Conservation (phyloP, 2,888 invertebrate genomes). For the Drosophila mimica region DNA sequence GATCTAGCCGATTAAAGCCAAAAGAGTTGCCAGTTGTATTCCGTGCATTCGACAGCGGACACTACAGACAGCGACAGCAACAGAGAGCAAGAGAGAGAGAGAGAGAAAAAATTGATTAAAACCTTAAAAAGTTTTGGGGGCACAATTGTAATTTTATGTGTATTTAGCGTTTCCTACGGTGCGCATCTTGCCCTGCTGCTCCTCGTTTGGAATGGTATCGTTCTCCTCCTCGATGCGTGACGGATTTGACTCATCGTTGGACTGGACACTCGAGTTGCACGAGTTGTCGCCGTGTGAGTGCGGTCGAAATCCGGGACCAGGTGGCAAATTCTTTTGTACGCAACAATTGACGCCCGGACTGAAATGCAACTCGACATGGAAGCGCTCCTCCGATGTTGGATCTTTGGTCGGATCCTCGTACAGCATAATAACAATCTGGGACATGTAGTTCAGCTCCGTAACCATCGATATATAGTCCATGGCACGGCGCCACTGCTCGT, state of each 20-base stretch:
- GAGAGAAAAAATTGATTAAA: not conserved
- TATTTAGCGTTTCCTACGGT: constrained; percentile 60
- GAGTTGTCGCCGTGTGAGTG: constrained; percentile 93
- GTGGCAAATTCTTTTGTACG: constrained; percentile 96
- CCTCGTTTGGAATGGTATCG: constrained; percentile 85
- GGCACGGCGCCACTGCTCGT: constrained; percentile 99
- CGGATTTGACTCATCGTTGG: constrained; percentile 88
- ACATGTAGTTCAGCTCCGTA: constrained; percentile 99
- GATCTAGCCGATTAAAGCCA: constrained; percentile 79
- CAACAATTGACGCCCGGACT: constrained; percentile 99
- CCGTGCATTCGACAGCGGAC: constrained; percentile 26
- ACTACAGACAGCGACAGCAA: constrained; percentile 11
- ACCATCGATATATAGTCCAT: constrained; percentile 99
- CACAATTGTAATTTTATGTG: not conserved
- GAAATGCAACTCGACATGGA: constrained; percentile 99
- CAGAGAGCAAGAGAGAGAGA: not conserved
- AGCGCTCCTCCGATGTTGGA: constrained; percentile 95
- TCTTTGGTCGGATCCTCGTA: constrained; percentile 99
- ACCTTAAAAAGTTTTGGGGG: not conserved
- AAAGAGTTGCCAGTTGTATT: constrained; percentile 31
- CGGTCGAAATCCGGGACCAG: constrained; percentile 96
- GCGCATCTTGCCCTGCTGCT: constrained; percentile 61
- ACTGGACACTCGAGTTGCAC: constrained; percentile 84
- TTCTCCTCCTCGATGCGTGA: constrained; percentile 91
- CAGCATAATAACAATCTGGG: constrained; percentile 98